phyloP scores from a whole-genome alignment of 2,797 vertebrate genomes.

The Diglossa cyanea region DNA sequence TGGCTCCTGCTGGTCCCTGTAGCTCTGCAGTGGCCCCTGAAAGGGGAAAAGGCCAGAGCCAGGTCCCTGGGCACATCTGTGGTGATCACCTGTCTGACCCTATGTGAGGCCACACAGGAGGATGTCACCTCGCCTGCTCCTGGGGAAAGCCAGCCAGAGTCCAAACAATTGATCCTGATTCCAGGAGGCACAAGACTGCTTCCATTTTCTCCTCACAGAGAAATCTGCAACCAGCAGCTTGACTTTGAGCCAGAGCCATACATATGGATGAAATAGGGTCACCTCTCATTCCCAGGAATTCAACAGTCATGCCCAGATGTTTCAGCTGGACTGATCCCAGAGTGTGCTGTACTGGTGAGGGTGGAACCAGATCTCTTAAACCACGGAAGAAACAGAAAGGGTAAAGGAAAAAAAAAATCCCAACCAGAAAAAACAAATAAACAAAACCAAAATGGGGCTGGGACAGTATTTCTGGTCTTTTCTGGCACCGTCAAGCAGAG shows the following conservation, averaged over 20 bases:
- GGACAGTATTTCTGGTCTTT: neutral
- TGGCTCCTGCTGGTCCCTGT: neutral
- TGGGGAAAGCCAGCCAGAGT: neutral
- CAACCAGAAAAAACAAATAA: neutral
- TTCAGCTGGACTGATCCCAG: slow-evolving; percentile 51
- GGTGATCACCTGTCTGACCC: neutral
- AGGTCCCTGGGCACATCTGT: accelerated
- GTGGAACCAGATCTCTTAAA: neutral
- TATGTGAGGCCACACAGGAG: neutral
- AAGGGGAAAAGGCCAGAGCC: neutral
- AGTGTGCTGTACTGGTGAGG: neutral
- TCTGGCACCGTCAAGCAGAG: neutral
- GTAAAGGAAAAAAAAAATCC: neutral
- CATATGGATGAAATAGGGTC: slow-evolving; percentile 41
- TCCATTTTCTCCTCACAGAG: neutral
- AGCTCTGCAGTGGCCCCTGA: neutral
- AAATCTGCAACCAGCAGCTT: neutral
- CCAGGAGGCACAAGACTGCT: neutral
- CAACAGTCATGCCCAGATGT: slow-evolving; percentile 32
- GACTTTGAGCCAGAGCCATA: neutral
- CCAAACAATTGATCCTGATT: neutral
- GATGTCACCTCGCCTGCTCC: accelerated
- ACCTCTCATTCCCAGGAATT: slow-evolving; percentile 24
- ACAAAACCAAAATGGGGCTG: neutral
- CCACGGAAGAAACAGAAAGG: neutral